Evolutionary conservation across 37 sponge, comb jelly and placozoan genomes (phyloP).

Genomic region (Cliona cf. orientalis): DNA sequence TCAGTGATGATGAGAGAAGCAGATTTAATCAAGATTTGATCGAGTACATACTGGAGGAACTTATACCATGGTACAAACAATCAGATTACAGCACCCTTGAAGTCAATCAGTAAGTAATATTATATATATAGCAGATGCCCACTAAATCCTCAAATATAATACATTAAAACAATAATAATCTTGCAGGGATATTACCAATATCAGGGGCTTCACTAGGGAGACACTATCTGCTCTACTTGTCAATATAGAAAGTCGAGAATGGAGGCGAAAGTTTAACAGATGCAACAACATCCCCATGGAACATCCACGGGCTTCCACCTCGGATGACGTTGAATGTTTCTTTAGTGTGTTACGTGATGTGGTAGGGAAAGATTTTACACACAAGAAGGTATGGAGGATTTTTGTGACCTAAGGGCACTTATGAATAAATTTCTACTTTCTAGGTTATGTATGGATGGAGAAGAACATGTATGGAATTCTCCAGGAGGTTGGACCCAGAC

Average conservation of each 20-base stretch:
- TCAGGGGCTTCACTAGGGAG: not conserved
- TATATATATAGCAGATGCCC: not conserved
- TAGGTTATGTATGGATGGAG: not conserved
- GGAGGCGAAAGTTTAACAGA: not conserved
- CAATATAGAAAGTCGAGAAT: not conserved
- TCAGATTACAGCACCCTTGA: not conserved
- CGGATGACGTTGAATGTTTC: slow-evolving; percentile 10
- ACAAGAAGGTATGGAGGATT: not conserved
- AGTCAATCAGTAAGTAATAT: not conserved
- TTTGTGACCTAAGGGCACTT: too few relatives aligned
- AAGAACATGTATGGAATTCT: not conserved
- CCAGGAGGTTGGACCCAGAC: not conserved
- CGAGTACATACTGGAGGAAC: not conserved
- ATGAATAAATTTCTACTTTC: too few relatives aligned
- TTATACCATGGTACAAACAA: slow-evolving; percentile 11
- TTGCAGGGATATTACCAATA: not conserved
- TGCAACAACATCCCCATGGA: not conserved
- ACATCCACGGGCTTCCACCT: not conserved
- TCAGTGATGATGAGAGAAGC: not conserved
- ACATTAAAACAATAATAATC: not conserved
- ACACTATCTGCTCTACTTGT: not conserved
- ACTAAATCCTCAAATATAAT: not conserved
- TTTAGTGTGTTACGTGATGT: not conserved
- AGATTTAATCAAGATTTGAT: not conserved
- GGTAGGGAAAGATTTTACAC: not conserved